Evolutionary conservation across 2,797 vertebrate genomes (phyloP), one percentile per base, ranked within the genome.

Genomic region (Mormyrus proboscirostris): DNA sequence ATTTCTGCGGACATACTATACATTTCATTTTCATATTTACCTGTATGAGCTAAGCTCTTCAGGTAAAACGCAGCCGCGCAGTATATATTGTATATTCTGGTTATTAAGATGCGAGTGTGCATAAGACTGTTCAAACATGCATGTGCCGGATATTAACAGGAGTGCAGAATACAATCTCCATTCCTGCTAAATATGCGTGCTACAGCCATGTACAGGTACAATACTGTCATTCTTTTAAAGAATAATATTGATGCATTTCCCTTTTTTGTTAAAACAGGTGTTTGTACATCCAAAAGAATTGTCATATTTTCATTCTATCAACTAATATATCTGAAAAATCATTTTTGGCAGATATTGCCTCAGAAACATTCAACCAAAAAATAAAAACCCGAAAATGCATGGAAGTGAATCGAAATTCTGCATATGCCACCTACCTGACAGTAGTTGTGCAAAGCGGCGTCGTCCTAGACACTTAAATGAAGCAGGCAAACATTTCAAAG

Each of bases 341-440:
- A 14, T 84, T 29, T 29, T 50, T 82, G 76, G 16, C 38, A 12
- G 7, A 29, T 25, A 51, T 84, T 84, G 44, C 47, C 47, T 22
- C 19, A 51, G 82, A 84, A 84, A 84, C 10, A 22, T 51, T 51
- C 41, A 87, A 79, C 12, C 6, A 65, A 89, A 47, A 59, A 29
- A 49, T 2, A 59, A 25, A 51, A 0, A 29, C 1, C 19, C 59
- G 65, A 19, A 65, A 73, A 85, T 2, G 57, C 16, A 53, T 50
- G 84, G 29, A 86, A 89, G 6, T 16, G 25, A 38, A 29, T 38
- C 22, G 83, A 73, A 86, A 89, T 38, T 86, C 4, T 22, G 65
- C 29, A 89, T 22, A 73, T 62, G 79, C 55, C 7, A 89, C 89
- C 89, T 89, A 91, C 91, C 90, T 88, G 88, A 89, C 53, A 62